These are phyloP conservation scores for Glareola pratincola DNA, from an alignment of 2,113 vertebrate species.

Conservation along the genomic window DNA sequence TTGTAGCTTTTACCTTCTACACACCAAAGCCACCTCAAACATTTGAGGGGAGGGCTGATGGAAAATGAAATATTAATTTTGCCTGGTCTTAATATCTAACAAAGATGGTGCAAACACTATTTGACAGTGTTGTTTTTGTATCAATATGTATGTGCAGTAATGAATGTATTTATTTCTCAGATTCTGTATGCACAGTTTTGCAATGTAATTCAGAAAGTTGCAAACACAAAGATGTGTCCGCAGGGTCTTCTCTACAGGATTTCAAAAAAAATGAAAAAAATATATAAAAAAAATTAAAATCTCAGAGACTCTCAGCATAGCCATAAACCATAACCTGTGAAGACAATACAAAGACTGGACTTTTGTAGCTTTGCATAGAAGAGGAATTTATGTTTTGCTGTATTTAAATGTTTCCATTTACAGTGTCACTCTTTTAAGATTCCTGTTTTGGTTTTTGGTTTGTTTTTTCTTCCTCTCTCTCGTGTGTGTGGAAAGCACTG, in stretches of 20 bases:
- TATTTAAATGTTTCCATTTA: slow-evolving; percentile 77
- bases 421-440: slow-evolving; percentile 65
- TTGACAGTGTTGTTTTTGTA: slow-evolving; percentile 95
- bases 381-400: slow-evolving; percentile 72
- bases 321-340: slow-evolving; percentile 94
- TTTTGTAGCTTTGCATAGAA: slow-evolving; percentile 72
- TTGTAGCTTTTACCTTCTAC: slow-evolving; percentile 55
- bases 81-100: slow-evolving; percentile 86
- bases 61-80: slow-evolving; percentile 76
- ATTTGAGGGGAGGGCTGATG: slow-evolving; percentile 55
- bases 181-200: slow-evolving; percentile 85
- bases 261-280: slow-evolving; percentile 72
- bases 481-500: slow-evolving; percentile 57
- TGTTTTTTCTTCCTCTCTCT: slow-evolving; percentile 24
- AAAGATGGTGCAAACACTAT: slow-evolving; percentile 96
- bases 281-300: slow-evolving; percentile 73
- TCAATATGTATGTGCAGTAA: slow-evolving; percentile 96
- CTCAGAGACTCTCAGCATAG: slow-evolving; percentile 86
- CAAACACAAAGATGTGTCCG: slow-evolving; percentile 67
- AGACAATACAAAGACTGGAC: slow-evolving; percentile 78
- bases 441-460: slow-evolving; percentile 37
- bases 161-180: slow-evolving; percentile 99
- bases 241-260: slow-evolving; percentile 78
- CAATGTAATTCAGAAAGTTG: slow-evolving; percentile 78
- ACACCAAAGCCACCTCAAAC: slow-evolving; percentile 56